phyloP scores from a whole-genome alignment of 1,140 invertebrate genomes.

The Drosophila murphyi region DNA sequence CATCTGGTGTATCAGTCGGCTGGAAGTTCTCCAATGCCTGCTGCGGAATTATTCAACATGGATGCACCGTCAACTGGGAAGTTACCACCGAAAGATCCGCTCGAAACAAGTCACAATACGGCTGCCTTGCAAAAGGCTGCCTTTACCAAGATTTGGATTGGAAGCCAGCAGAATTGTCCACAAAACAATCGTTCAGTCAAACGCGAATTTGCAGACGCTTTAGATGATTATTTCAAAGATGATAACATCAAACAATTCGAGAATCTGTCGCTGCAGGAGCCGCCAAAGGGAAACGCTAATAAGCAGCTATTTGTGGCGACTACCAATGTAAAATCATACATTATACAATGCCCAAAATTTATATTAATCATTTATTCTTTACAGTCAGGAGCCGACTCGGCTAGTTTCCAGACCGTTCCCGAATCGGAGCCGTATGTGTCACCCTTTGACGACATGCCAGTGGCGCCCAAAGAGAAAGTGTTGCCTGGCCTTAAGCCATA shows the following conservation, averaged over 20 bases:
- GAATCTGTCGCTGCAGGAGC: neutral
- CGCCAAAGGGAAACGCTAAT: neutral
- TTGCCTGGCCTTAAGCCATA: conserved; percentile 12
- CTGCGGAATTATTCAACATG: conserved; percentile 31
- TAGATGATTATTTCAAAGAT: conserved; percentile 44
- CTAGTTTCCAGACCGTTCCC: neutral
- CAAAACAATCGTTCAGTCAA: conserved; percentile 7
- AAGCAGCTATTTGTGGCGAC: neutral
- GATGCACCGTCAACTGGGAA: neutral
- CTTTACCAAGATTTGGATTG: conserved; percentile 60
- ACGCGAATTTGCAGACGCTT: conserved; percentile 26
- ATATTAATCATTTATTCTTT: neutral
- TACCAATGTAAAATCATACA: neutral
- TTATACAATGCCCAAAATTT: neutral
- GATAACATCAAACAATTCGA: neutral
- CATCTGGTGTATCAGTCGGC: conserved; percentile 6
- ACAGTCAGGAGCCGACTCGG: conserved; percentile 5
- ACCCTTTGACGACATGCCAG: conserved; percentile 31
- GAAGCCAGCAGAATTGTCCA: conserved; percentile 19
- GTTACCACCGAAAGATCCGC: neutral
- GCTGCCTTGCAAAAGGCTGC: conserved; percentile 33
- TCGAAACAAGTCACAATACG: neutral
- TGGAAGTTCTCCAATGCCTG: neutral
- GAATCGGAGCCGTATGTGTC: conserved; percentile 44
- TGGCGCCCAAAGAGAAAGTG: neutral